Percentiles rank a stretch among this genome's conserved stretches.
phyloP scores from a whole-genome alignment of 2,888 invertebrate genomes.

The Venusia cambrica region DNA sequence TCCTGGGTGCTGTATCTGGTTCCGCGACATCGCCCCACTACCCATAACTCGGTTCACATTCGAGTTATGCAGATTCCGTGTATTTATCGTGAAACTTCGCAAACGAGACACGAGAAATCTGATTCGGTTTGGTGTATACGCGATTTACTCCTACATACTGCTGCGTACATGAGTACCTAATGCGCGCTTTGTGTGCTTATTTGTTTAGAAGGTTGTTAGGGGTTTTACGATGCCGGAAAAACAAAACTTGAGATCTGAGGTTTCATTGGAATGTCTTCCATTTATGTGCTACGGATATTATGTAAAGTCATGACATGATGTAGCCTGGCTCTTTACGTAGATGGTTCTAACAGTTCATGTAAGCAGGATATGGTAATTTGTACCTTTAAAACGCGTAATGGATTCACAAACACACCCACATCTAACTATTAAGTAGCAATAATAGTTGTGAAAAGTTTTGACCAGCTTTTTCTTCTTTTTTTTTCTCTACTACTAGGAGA shows the following conservation, averaged over 20 bases:
- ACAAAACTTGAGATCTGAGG: conserved; percentile 7
- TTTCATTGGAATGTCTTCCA: not conserved
- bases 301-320: too few species aligned
- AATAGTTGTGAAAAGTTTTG: too few species aligned
- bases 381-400: too few species aligned
- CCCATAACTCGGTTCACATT: conserved; percentile 55
- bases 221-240: conserved; percentile 14
- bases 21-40: conserved; percentile 53
- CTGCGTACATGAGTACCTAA: conserved; percentile 2
- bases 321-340: too few species aligned
- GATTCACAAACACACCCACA: too few species aligned
- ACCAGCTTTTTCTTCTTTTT: too few species aligned
- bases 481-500: too few species aligned
- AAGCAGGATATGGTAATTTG: too few species aligned
- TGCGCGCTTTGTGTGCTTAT: not conserved
- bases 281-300: too few species aligned
- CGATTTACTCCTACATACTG: conserved; percentile 63
- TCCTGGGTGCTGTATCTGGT: conserved; percentile 19
- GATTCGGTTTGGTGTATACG: conserved; percentile 70
- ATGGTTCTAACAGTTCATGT: too few species aligned
- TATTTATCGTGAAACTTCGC: conserved; percentile 78
- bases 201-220: not conserved
- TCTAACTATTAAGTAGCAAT: too few species aligned
- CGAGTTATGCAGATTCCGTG: conserved; percentile 75
- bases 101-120: conserved; percentile 77